Evolutionary conservation across 1,140 invertebrate species (phyloP), one percentile per base, ranked within the genome.

Genomic region (Aphidius ervi): DNA sequence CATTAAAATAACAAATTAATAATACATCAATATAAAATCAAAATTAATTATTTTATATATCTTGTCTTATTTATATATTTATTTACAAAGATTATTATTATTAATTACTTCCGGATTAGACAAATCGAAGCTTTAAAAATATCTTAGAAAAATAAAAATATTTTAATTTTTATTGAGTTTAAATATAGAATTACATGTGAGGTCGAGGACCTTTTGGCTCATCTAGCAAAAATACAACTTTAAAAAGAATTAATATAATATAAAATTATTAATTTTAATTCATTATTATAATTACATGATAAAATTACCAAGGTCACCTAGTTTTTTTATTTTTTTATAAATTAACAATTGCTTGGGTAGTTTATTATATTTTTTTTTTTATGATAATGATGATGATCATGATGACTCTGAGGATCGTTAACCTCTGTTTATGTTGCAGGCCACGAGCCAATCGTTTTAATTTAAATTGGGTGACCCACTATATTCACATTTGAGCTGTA

Each of bases 391-490:
- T 31, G 23, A 31, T 31, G 23, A 31, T 3, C 23, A 31, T 31
- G 23, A 31, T 31, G 23, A 31, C 23, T 31, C 2, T 20, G 47
- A 69, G 66, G 74, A 75, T 74, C 74, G 73, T 75, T 74, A 74
- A 75, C 74, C 74, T 70, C 72, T 72, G 67, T 46, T 56, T 55
- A 47, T 50, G 60, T 67, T 16, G 69, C 68, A 68, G 73, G 73
- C 70, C 61, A 45, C 52, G 60, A 50, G 74, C 74, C 74, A 75
- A 71, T 68, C 20, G 67, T 65, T 71, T 50, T 37, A 54, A 69
- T 72, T 72, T 68, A 63, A 74, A 72, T 70, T 69, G 72, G 67
- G 67, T 70, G 67, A 70, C 66, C 70, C 64, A 70, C 63, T 64
- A 69, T 65, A 59, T 59, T 59, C 56, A 59, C 23, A 31, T 31